Conservation (phyloP, 2,113 vertebrate genomes). For the Phrynocephalus versicolor region DNA sequence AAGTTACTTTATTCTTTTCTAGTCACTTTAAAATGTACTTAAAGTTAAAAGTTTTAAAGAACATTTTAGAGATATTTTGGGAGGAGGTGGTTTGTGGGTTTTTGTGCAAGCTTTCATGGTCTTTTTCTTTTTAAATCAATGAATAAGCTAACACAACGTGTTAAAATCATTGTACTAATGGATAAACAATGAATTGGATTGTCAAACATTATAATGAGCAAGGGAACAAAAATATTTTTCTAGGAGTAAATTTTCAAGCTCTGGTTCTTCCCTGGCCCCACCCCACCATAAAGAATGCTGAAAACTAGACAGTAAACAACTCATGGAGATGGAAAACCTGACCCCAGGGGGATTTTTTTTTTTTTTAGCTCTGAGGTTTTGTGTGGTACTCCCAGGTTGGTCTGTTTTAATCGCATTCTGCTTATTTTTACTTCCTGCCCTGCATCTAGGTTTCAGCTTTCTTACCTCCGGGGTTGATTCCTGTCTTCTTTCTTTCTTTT, state of each 20-base stretch:
- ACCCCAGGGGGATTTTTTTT: not conserved
- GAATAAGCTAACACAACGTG: too few relatives aligned
- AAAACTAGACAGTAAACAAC: not conserved
- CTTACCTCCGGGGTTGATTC: not conserved
- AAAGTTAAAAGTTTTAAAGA: too few relatives aligned
- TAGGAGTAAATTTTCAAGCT: too few relatives aligned
- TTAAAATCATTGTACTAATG: too few relatives aligned
- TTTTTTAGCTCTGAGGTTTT: not conserved
- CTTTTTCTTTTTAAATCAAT: not conserved
- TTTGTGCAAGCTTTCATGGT: not conserved
- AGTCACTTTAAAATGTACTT: too few relatives aligned
- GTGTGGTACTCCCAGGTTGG: not conserved
- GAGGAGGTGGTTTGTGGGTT: too few relatives aligned
- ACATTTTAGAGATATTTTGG: too few relatives aligned
- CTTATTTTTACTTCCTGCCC: not conserved
- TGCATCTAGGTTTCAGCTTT: not conserved
- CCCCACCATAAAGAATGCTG: not conserved
- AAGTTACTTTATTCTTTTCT: too few relatives aligned
- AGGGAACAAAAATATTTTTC: too few relatives aligned
- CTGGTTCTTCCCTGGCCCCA: not conserved
- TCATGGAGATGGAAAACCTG: not conserved
- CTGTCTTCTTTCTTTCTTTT: too few relatives aligned
- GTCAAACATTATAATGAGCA: too few relatives aligned
- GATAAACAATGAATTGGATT: too few relatives aligned
- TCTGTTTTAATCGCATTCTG: not conserved